Base-by-base conservation (phyloP, 1,140 invertebrate species). In the Heliconius hermathena region DNA sequence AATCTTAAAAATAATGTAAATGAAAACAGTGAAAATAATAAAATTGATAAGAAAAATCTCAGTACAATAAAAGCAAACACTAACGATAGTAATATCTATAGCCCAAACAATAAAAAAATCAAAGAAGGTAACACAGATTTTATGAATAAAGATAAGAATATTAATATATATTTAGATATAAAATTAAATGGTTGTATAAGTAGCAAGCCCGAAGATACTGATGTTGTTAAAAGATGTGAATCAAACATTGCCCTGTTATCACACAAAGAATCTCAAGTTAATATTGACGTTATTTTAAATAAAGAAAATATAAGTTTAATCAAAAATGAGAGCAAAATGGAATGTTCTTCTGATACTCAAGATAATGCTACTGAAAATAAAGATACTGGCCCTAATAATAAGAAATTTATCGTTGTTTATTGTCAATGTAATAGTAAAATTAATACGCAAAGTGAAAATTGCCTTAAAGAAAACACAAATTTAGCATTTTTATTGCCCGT, bases 251-350 rank as follows among this genome's bases (percentile, higher is more conserved):
- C 78, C n/a, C 54, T 80, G 26, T 22, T 75, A 66, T 66, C 60
- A 26, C 60, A 66, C 26, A 66, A 66, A 18, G 81, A 71, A 49
- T 87, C 87, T 11, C 87, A 87, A 81, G 82, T 84, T 36, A 82
- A 85, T 82, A 76, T 85, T 52, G 82, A 87, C 70, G 66, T 81
- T 33, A 77, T 77, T 70, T 73, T 81, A 70, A 79, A 81, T 49
- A 79, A 80, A 70, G 74, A 81, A 71, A 73, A 77, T 70, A 54
- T 83, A n/a, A 54, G n/a, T 57, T 72, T 41, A 13, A 41, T 76
- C 11, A 74, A 74, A 26, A 49, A 29, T 36, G 72, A 29, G 9
- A 22, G n/a, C 18, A 36, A 70, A 77, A 76, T 11, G 5, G 33
- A 73, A 74, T 73, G 38, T 54, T 72, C 60, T 66, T 3, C 26